phyloP scores from a whole-genome alignment of 2,113 vertebrate species.

The Oceanodroma tethys region DNA sequence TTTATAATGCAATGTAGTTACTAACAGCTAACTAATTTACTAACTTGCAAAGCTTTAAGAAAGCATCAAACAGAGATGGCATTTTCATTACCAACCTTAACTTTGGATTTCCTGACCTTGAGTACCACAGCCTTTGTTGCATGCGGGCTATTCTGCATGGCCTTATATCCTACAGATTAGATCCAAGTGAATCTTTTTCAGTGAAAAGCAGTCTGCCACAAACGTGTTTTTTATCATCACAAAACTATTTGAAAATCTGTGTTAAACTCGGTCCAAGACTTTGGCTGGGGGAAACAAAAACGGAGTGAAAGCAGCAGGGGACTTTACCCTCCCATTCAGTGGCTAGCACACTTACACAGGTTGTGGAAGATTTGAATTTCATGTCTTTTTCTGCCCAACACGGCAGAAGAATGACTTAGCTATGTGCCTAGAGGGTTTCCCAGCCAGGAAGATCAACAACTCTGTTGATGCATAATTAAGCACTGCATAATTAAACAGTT shows the following conservation, averaged over 20 bases:
- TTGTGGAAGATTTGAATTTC: background rate
- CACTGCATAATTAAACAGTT: background rate
- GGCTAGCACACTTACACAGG: fast-evolving
- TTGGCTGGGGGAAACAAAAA: background rate
- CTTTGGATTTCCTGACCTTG: background rate
- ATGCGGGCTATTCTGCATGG: background rate
- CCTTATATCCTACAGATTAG: background rate
- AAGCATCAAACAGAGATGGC: background rate
- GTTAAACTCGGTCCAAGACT: background rate
- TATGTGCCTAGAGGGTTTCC: background rate
- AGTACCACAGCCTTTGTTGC: background rate
- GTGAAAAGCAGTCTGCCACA: background rate
- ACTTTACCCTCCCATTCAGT: background rate
- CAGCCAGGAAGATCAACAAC: background rate
- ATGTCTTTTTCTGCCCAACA: background rate
- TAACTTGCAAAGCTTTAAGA: background rate
- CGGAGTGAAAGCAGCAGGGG: background rate
- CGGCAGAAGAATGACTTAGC: background rate
- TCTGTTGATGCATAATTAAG: background rate
- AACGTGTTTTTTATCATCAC: background rate
- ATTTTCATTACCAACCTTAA: background rate
- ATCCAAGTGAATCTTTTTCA: background rate
- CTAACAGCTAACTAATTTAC: background rate
- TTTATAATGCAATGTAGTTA: background rate
- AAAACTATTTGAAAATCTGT: background rate